A percentile compares a stretch with the other conserved stretches of the same genome.
phyloP scores from a whole-genome alignment of 2,888 invertebrate genomes.

The Cancer borealis region DNA sequence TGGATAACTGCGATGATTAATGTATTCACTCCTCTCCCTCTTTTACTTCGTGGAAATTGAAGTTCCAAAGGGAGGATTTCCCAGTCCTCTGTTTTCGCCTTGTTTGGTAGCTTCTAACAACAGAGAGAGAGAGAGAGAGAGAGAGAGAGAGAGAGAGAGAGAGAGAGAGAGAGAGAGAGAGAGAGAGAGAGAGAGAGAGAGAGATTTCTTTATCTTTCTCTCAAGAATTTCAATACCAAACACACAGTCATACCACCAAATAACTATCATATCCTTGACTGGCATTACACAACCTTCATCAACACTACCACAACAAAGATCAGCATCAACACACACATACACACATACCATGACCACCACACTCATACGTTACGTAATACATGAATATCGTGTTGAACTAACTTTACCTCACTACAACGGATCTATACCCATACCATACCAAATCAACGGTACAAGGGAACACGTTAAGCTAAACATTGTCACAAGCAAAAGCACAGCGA shows the following conservation, averaged over 20 bases:
- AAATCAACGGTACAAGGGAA: not conserved
- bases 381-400: not conserved
- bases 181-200: not conserved
- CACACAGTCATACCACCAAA: not conserved
- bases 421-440: not conserved
- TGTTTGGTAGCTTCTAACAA: not conserved
- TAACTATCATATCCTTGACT: too few species aligned
- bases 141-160: slow-evolving; percentile 48
- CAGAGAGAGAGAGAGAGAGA: slow-evolving; percentile 46
- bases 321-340: too few species aligned
- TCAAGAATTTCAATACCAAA: not conserved
- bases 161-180: slow-evolving; percentile 5
- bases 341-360: not conserved
- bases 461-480: not conserved
- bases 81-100: not conserved
- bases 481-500: not conserved
- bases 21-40: too few species aligned
- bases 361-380: not conserved
- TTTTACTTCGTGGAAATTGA: not conserved
- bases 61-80: not conserved
- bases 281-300: too few species aligned
- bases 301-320: too few species aligned
- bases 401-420: too few species aligned
- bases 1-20: too few species aligned
- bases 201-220: not conserved